Base-by-base conservation (phyloP, 1,140 invertebrate species). In the Prorops nasuta region DNA sequence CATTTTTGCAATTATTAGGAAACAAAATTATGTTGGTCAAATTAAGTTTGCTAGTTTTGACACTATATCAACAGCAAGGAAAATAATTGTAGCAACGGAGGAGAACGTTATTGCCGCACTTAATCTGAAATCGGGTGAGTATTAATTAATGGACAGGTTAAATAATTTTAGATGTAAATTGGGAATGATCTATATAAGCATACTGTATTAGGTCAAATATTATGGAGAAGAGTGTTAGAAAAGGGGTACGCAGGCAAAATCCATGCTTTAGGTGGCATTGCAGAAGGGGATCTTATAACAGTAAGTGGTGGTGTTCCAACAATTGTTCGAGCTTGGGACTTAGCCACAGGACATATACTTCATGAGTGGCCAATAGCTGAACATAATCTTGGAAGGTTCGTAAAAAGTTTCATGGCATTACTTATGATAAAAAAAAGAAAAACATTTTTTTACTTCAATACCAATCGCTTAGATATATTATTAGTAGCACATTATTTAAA, bases 71-170 rank as follows among this genome's bases (percentile, higher is more conserved):
- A 81, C 83, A n/a, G 83, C 84, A 17, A 89, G 87, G 74, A 86
- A 86, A 64, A 79, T 93, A n/a, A 84, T 92, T 61, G 83, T 95
- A 9, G 88, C 86, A n/a, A 92, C 92, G 0, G 85, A 92, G 60
- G 86, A 92, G 73, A 93, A 95, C 82, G 89, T 93, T 52, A 72
- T 96, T 41, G 91, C 92, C 53, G 87, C 89, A 44, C 67, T 96
- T 38, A 88, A 89, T 77, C 79, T 88, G 35, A 90, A 91, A 68
- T 90, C 87, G 66, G 92, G 89, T 84, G 75, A 69, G 22, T 64
- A 48, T 40, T 31, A 31, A 54, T 46, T 28, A 4, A 10, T 10
- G 4, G 10, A 6, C 4, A 28, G 4, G 4, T 4, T 28, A 6
- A 28, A 6, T 28, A 10, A 28, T 6, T 28, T 28, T 28, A 10